Base-by-base conservation (phyloP, 2,113 vertebrate genomes). In the Antechinus flavipes region DNA sequence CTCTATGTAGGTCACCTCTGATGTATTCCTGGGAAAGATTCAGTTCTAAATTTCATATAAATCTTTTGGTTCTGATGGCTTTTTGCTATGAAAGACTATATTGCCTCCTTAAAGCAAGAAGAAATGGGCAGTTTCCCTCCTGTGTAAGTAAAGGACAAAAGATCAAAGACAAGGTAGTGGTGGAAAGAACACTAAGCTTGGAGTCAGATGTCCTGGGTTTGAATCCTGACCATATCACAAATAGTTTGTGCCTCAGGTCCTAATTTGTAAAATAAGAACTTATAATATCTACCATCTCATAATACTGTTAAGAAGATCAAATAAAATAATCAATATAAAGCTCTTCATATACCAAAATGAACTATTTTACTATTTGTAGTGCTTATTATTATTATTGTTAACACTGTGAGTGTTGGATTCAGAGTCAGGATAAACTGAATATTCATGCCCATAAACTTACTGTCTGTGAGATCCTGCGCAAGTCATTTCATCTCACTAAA, bases 1-100 rank as follows among this genome's bases (percentile, higher is more conserved):
- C 92, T 90, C 97, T 97, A 97, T 97, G 91, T 96, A 98, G 98
- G 98, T 98, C 97, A 98, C 93, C 96, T 98, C 97, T 3, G 19
- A 97, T 94, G 96, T 96, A 96, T 94, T 97, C 96, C 93, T 94
- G 97, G 97, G 96, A 97, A 96, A 97, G 94, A 93, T 90, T 98
- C 94, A 8, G 10, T 95, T 92, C 90, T 91, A 0, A 97, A 91
- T 98, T 98, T 94, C 91, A 95, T 84, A 91, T 94, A 92, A 97
- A 97, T 56, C 90, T 96, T 97, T 96, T 93, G 54, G 35, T 97
- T 94, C 95, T 95, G 93, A 97, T 92, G 93, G 93, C 30, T 93
- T 46, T 93, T 91, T 93, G 93, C n/a, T 84, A 95, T 93, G n/a
- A 96, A 93, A 95, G 54, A 30, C 3, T 35, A 91, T 90, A 93